Percentiles rank a stretch among this genome's conserved stretches.
phyloP scores from a whole-genome alignment of 2,113 vertebrate species.

The Brachirus orientalis region DNA sequence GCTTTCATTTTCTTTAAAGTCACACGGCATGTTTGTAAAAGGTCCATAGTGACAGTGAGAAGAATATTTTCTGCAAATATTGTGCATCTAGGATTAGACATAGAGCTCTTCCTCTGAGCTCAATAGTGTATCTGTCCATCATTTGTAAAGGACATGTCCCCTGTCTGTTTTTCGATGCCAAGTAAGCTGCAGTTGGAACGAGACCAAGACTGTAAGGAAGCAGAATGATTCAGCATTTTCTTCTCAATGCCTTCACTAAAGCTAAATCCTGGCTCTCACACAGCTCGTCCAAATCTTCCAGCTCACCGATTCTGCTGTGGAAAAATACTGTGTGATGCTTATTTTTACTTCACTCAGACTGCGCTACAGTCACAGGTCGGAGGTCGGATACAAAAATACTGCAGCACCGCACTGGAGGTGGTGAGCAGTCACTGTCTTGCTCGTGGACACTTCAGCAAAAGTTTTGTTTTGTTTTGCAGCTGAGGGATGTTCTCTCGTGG shows the following conservation, averaged over 20 bases:
- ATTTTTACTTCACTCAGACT: slow-evolving; percentile 36
- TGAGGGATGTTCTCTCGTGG: neutral
- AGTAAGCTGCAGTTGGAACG: slow-evolving; percentile 46
- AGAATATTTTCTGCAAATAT: no score
- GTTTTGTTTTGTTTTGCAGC: neutral
- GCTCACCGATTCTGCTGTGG: slow-evolving; percentile 21
- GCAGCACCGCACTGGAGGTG: neutral
- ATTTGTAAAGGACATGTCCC: slow-evolving; percentile 48
- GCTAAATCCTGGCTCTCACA: slow-evolving; percentile 36
- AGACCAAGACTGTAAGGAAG: slow-evolving; percentile 41
- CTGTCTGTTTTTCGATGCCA: slow-evolving; percentile 37
- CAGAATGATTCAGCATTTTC: slow-evolving; percentile 70
- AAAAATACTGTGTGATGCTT: slow-evolving; percentile 40
- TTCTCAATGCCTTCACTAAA: slow-evolving; percentile 28
- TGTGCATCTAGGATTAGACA: neutral
- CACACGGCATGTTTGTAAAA: no score
- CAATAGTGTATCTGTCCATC: neutral
- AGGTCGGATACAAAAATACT: slow-evolving; percentile 18
- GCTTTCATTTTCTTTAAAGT: no score
- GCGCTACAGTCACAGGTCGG: slow-evolving; percentile 11
- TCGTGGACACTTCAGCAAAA: neutral
- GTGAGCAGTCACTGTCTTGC: neutral
- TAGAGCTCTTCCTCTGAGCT: neutral
- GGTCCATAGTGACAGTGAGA: no score
- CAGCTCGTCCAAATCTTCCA: slow-evolving; percentile 29